Evolutionary conservation across 2,113 vertebrate genomes (phyloP), one percentile per base, ranked within the genome.

Genomic region (Dinomys branickii): DNA sequence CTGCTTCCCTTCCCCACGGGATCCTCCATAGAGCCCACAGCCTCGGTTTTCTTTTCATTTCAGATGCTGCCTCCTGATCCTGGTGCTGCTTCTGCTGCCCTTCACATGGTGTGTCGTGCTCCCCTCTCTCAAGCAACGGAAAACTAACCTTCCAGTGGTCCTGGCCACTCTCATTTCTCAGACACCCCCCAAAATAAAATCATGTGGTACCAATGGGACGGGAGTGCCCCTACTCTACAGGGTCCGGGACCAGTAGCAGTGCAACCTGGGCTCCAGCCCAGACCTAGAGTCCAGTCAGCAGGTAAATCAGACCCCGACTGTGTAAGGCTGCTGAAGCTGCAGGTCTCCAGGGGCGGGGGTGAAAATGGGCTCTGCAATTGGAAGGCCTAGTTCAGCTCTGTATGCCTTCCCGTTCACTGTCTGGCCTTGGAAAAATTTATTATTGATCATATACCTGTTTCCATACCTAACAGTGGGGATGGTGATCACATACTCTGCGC

Each of bases 21-120:
- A 17, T 12, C 41, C 69, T 61, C 59, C n/a, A 52, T 38, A 5
- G 33, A 44, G 69, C 20, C 11, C n/a, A 12, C 4, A 3, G 52
- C 71, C 73, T 30, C 5, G n/a, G 50, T 20, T 84, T 67, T 85
- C 35, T 71, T 73, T 17, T 50, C 11, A 7, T 61, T 88, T 41
- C 56, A 33, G 10, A 30, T 84, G 33, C 19, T 30, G 41, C 20
- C 26, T 58, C 22, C 59, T 6, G 4, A 3, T 56, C 7, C 28
- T n/a, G 1, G 22, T 38, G 30, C 17, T n/a, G 52, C 30, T 58
- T 33, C 20, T n/a, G 22, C 13, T 41, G 81, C 19, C 41, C 38
- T 69, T 73, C 33, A 0, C 4, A 2, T 7, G 17, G 1, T 50
- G 19, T 69, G 26, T 24, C 6, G 0, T 17, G 47, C 12, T 3